Conservation (phyloP, 2,888 invertebrate genomes). For the Lithophane socia region DNA sequence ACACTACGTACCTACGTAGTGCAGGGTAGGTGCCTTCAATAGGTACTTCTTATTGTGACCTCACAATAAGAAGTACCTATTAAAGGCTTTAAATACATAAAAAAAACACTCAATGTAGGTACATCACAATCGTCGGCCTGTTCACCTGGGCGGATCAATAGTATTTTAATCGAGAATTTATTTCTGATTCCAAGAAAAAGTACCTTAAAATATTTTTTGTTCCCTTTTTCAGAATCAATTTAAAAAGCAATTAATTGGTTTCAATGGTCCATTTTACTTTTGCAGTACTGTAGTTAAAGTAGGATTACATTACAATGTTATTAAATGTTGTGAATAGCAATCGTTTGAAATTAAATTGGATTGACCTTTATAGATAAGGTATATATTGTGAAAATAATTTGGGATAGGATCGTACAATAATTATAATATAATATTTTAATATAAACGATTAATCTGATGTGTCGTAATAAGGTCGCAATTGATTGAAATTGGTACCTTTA, state of each 20-base stretch:
- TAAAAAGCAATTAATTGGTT: conserved; percentile 46
- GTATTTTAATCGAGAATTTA: conserved; percentile 23
- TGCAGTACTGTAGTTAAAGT: neutral
- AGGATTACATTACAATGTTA: conserved; percentile 24
- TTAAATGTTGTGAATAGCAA: conserved; percentile 5
- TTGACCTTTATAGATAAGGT: neutral
- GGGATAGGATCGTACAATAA: neutral
- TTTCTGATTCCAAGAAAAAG: conserved; percentile 31
- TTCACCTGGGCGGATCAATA: conserved; percentile 8
- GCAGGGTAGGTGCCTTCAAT: no score
- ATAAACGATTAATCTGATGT: no score
- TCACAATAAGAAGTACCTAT: neutral
- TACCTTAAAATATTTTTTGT: conserved; percentile 3
- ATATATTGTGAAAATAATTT: neutral
- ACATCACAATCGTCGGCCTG: neutral
- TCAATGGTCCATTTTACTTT: conserved; percentile 15
- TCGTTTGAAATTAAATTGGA: conserved; percentile 5
- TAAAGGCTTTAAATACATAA: neutral
- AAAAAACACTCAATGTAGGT: neutral
- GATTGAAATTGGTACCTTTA: neutral
- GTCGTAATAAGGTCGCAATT: no score
- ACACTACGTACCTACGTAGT: neutral
- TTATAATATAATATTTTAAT: no score
- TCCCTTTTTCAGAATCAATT: conserved; percentile 27
- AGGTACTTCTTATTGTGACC: no score